Evolutionary conservation across 2,888 invertebrate species (phyloP), one percentile per base, ranked within the genome.

Genomic region (Eupithecia vulgata): DNA sequence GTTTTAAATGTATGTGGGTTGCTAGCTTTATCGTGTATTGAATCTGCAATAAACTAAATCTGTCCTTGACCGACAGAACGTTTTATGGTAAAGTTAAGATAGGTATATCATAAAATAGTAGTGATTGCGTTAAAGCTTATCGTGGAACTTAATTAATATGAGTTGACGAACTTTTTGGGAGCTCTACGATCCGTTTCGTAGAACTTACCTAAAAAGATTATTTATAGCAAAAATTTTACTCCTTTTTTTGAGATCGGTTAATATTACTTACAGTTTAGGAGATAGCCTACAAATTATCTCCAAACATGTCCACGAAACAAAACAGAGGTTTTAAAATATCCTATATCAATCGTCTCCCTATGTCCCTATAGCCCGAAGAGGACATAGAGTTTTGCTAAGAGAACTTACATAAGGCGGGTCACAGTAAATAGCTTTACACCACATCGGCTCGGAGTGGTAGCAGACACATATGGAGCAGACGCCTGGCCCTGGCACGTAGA

Each of bases 371-470:
- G 4, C 30, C 30, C 1, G 30, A 30, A 30, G 4, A 30, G 30
- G 30, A 30, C 30, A 30, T 30, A 42, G 15, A 42, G 15, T 15
- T 5, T 42, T 17, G 8, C 10, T 10, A 37, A 37, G 17, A 5
- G 5, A 15, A 17, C 97, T 96, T 87, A 97, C 97, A 90, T 97
- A 97, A 80, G 97, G 97, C 72, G 97, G 97, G 88, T 97, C 96
- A 90, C 97, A 97, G 92, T 97, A 97, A 85, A 97, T 97, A 69
- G 97, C 97, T 91, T 97, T 96, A 90, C 97, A 97, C 97, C 97
- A 97, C 95, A 96, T 96, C 68, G 97, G 97, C 86, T 97, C 96
- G 40, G 97, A 96, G 91, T 97, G 97, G 93, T 97, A 97, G 91
- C 97, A 97, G 70, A 97, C 97, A 88, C 97, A 97, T 79, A 97